These are phyloP conservation scores for Neodiprion virginianus DNA, from an alignment of 1,140 invertebrate genomes.

Conservation along the genomic window DNA sequence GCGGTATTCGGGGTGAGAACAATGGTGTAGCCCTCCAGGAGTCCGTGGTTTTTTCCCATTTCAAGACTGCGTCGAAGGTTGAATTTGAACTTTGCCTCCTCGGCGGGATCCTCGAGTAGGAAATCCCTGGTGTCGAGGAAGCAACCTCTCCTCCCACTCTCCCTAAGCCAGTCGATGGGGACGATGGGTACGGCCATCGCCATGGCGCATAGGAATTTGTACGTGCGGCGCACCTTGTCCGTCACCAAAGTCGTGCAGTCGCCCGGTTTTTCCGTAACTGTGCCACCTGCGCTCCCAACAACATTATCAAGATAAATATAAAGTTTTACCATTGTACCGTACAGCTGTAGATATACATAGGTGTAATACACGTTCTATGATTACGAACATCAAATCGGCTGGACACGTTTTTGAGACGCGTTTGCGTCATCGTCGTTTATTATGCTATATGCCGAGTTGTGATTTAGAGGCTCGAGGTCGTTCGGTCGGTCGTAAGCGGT, in stretches of 20 bases:
- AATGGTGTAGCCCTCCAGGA: slow-evolving; percentile 53
- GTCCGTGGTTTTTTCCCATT: slow-evolving; percentile 42
- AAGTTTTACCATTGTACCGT: too few species aligned
- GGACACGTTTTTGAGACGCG: not conserved
- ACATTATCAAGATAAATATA: slow-evolving; percentile 10
- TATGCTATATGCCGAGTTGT: not conserved
- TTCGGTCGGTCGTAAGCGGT: not conserved
- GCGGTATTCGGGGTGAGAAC: slow-evolving; percentile 56
- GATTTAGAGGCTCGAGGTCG: not conserved
- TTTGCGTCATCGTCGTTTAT: not conserved
- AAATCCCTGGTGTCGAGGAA: slow-evolving; percentile 52
- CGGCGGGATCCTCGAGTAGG: slow-evolving; percentile 53
- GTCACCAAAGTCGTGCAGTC: slow-evolving; percentile 59
- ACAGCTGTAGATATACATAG: too few species aligned
- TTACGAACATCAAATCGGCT: slow-evolving; percentile 2
- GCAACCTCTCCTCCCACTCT: slow-evolving; percentile 39
- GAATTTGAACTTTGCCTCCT: slow-evolving; percentile 58
- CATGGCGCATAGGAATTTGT: slow-evolving; percentile 61
- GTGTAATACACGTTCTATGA: not conserved
- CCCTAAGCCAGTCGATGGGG: slow-evolving; percentile 54
- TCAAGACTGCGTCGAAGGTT: slow-evolving; percentile 51
- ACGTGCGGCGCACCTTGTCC: slow-evolving; percentile 61
- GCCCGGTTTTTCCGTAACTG: slow-evolving; percentile 45
- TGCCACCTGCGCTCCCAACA: slow-evolving; percentile 46
- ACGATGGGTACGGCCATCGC: slow-evolving; percentile 57